Evolutionary conservation across 2,888 invertebrate species (phyloP).

Genomic region (Linnaemya vulpina): DNA sequence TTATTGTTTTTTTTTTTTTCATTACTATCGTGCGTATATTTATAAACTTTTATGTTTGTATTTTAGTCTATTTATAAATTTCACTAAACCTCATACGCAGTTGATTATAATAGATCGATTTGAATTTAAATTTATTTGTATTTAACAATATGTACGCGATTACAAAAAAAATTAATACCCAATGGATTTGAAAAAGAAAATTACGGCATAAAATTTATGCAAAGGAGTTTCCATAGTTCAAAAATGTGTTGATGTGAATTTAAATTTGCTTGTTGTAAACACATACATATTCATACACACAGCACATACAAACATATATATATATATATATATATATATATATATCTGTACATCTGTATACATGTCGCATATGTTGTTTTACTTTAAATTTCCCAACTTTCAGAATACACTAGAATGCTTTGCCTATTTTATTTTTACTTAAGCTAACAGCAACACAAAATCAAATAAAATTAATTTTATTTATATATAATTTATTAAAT

Average conservation of each 20-base stretch:
- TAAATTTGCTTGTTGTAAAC: too few species aligned
- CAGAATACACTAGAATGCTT: too few species aligned
- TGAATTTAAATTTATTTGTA: conserved; percentile 23
- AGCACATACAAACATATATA: too few species aligned
- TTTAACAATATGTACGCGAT: neutral
- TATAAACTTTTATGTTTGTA: conserved; percentile 55
- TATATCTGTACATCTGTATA: neutral
- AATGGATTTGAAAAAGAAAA: neutral
- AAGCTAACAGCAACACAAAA: too few species aligned
- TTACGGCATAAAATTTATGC: neutral
- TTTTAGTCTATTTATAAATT: conserved; percentile 61
- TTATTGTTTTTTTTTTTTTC: conserved; percentile 13
- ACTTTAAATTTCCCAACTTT: too few species aligned
- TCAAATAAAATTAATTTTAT: too few species aligned
- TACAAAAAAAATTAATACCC: too few species aligned
- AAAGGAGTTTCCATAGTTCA: too few species aligned
- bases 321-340: neutral
- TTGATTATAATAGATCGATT: conserved; percentile 41
- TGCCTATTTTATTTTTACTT: too few species aligned
- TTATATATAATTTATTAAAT: too few species aligned
- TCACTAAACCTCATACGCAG: conserved; percentile 59
- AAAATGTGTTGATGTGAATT: too few species aligned
- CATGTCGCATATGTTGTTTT: neutral
- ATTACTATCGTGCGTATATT: conserved; percentile 64
- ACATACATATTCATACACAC: too few species aligned